Evolutionary conservation across 2,888 invertebrate genomes (phyloP).

Genomic region (Hyppa rectilinea): DNA sequence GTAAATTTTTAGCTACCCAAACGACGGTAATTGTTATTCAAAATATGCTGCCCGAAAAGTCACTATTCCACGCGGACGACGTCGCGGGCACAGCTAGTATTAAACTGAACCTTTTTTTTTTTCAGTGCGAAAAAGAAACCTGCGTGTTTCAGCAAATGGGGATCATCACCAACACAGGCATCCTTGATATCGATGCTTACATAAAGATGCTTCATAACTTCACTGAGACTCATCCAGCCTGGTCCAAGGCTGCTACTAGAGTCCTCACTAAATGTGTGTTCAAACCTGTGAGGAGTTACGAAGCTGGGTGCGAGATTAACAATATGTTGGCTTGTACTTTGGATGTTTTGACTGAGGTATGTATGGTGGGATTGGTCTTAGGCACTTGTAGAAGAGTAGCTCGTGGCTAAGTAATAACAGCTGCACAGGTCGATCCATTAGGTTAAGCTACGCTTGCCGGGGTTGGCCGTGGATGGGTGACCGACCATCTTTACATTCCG

Average conservation of each 20-base stretch:
- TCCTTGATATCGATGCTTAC: slow-evolving; percentile 76
- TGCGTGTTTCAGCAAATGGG: slow-evolving; percentile 82
- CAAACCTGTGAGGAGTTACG: slow-evolving; percentile 71
- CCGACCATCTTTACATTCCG: no score
- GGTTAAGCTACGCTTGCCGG: no score
- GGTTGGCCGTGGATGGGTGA: no score
- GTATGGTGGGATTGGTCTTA: slow-evolving; percentile 15
- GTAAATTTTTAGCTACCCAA: no score
- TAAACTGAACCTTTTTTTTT: not conserved
- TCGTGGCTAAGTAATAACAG: no score
- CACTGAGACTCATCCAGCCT: slow-evolving; percentile 74
- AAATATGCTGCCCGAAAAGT: no score
- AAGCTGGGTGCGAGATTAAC: slow-evolving; percentile 81
- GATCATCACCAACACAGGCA: slow-evolving; percentile 72
- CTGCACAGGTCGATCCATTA: no score
- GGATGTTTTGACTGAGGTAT: slow-evolving; percentile 85
- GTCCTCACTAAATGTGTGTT: slow-evolving; percentile 81
- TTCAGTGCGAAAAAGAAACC: slow-evolving; percentile 81
- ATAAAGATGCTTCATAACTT: slow-evolving; percentile 80
- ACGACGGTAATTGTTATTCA: no score
- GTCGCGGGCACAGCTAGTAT: no score
- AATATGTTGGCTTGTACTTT: slow-evolving; percentile 81
- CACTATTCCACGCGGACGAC: no score
- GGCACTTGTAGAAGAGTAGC: no score
- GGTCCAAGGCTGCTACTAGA: slow-evolving; percentile 80